phyloP scores from a whole-genome alignment of 1,140 invertebrate species.

The Apis mellifera region DNA sequence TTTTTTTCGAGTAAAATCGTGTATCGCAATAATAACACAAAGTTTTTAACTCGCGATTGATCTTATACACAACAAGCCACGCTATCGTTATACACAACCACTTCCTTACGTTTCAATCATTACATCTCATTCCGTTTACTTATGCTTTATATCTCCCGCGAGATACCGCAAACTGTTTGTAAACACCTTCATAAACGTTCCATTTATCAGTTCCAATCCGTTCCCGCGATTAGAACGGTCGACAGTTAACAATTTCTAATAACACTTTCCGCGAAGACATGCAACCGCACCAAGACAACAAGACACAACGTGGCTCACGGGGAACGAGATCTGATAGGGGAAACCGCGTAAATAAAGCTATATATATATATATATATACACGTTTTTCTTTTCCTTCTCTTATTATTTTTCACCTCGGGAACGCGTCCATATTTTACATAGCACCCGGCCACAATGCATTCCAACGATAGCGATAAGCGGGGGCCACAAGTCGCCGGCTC shows the following conservation, averaged over 20 bases:
- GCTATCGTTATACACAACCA: not conserved
- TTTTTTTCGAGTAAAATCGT: not conserved
- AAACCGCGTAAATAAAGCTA: not conserved
- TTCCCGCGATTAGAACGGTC: conserved; percentile 16
- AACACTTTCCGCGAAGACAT: conserved; percentile 8
- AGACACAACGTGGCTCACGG: not conserved
- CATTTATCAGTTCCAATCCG: conserved; percentile 2
- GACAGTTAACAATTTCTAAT: conserved; percentile 29
- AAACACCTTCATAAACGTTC: not conserved
- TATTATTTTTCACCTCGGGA: conserved; percentile 17
- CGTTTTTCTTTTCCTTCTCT: not conserved
- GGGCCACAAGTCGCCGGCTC: not conserved
- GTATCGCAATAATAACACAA: not conserved
- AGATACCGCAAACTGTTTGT: conserved; percentile 5
- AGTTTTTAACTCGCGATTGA: not conserved
- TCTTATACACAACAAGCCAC: not conserved
- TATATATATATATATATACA: too few species aligned
- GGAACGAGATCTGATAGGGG: conserved; percentile 13
- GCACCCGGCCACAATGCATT: conserved; percentile 14
- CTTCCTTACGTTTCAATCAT: not conserved
- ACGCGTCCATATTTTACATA: conserved; percentile 19
- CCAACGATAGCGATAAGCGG: conserved; percentile 14
- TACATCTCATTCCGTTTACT: not conserved
- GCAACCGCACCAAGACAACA: not conserved
- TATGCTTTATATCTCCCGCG: not conserved